These are phyloP conservation scores for Tachysurus fulvidraco DNA, from an alignment of 2,113 vertebrate species.

Conservation along the genomic window DNA sequence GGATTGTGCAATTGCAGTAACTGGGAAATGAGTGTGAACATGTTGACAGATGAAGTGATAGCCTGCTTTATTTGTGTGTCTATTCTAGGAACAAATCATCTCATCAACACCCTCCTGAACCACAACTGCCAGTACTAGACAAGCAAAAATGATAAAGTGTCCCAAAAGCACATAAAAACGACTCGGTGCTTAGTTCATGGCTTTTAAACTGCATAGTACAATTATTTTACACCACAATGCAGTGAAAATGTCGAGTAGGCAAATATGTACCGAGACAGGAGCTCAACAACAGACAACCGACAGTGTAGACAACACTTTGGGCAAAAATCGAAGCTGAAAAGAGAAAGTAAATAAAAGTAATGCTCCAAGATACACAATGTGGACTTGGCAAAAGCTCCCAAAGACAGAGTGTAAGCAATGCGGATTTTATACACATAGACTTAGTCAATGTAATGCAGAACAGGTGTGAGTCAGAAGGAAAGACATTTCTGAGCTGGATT, in stretches of 20 bases:
- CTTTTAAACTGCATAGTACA: background rate
- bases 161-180: conserved; percentile 2
- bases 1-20: background rate
- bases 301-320: background rate
- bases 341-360: background rate
- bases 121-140: background rate
- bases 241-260: background rate
- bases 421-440: conserved; percentile 1
- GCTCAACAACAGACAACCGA: background rate
- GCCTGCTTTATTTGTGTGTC: conserved; percentile 17
- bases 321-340: background rate
- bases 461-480: background rate
- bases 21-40: conserved; percentile 13
- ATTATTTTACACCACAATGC: background rate
- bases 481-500: background rate
- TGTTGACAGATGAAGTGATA: conserved; percentile 18
- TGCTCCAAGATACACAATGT: background rate
- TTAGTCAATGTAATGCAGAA: background rate
- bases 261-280: background rate
- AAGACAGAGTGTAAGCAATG: background rate
- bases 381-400: background rate
- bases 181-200: background rate
- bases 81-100: conserved; percentile 19
- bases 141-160: background rate
- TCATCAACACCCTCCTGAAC: conserved; percentile 25